A percentile compares a stretch with the other conserved stretches of the same genome.
Conservation (phyloP, 2,888 invertebrate species). For the Scotopteryx bipunctaria region DNA sequence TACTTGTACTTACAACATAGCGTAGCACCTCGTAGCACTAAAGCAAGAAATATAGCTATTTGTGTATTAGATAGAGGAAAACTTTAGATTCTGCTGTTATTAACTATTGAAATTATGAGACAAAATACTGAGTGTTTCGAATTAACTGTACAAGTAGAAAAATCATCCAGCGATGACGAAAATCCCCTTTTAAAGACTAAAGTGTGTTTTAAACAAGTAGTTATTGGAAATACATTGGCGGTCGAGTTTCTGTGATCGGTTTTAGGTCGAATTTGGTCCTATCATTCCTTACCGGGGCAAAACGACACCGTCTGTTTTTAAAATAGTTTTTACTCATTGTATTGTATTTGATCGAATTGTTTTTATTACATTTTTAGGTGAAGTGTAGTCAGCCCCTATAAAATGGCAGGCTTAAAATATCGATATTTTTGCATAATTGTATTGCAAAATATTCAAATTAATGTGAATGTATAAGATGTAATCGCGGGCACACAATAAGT, state of each 20-base stretch:
- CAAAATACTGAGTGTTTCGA: conserved; percentile 25
- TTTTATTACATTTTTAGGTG: conserved; percentile 37
- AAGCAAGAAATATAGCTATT: conserved; percentile 4
- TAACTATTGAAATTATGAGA: conserved; percentile 24
- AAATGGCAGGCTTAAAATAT: conserved; percentile 32
- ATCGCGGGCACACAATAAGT: conserved; percentile 71
- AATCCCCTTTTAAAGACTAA: conserved; percentile 62
- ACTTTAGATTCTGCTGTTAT: conserved; percentile 19
- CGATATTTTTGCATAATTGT: conserved; percentile 39
- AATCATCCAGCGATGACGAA: conserved; percentile 24
- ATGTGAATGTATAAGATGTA: conserved; percentile 54
- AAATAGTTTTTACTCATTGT: conserved; percentile 52
- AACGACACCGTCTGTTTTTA: conserved; percentile 49
- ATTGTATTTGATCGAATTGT: conserved; percentile 38
- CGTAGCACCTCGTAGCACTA: too few relatives aligned
- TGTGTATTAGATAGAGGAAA: conserved; percentile 9
- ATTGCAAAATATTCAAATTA: conserved; percentile 34
- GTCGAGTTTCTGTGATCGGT: conserved; percentile 76
- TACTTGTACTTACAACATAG: conserved; percentile 24
- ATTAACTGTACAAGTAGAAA: conserved; percentile 18
- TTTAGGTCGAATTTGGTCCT: conserved; percentile 85
- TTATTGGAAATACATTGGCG: conserved; percentile 47
- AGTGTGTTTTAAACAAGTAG: conserved; percentile 60
- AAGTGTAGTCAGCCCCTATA: conserved; percentile 37
- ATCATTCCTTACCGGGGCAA: conserved; percentile 86